Percentiles rank a stretch among this genome's conserved stretches.
Evolutionary conservation across 1,140 invertebrate species (phyloP).

Genomic region (Ostrea edulis): DNA sequence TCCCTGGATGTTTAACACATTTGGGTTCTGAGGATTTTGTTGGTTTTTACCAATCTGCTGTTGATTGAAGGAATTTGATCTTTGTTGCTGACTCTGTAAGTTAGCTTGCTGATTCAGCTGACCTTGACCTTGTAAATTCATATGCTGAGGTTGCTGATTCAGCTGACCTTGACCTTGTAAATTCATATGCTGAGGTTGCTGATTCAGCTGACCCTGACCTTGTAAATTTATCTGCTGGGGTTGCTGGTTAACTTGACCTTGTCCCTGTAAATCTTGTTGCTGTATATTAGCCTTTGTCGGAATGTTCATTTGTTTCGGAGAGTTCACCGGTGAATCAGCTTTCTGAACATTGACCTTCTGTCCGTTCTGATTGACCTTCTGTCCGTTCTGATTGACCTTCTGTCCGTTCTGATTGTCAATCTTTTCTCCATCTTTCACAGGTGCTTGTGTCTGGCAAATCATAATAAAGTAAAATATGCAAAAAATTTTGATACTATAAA

Average conservation of each 20-base stretch:
- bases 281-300: neutral
- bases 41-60: neutral
- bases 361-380: neutral
- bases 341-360: neutral
- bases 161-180: conserved; percentile 20
- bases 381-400: neutral
- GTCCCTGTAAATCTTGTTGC: neutral
- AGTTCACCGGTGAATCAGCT: neutral
- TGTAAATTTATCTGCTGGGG: neutral
- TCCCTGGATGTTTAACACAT: too few relatives aligned
- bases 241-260: conserved; percentile 10
- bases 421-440: conserved; percentile 5
- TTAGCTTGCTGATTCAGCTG: neutral
- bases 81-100: conserved; percentile 10
- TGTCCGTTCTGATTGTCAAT: neutral
- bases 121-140: conserved; percentile 30
- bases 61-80: neutral
- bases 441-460: neutral
- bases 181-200: neutral
- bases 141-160: conserved; percentile 33
- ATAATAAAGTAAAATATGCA: too few relatives aligned
- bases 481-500: too few relatives aligned
- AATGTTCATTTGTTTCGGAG: neutral
- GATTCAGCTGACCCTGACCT: conserved; percentile 1
- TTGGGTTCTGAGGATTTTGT: too few relatives aligned